Conservation (phyloP, 2,113 vertebrate species). For the Hiodon alosoides region DNA sequence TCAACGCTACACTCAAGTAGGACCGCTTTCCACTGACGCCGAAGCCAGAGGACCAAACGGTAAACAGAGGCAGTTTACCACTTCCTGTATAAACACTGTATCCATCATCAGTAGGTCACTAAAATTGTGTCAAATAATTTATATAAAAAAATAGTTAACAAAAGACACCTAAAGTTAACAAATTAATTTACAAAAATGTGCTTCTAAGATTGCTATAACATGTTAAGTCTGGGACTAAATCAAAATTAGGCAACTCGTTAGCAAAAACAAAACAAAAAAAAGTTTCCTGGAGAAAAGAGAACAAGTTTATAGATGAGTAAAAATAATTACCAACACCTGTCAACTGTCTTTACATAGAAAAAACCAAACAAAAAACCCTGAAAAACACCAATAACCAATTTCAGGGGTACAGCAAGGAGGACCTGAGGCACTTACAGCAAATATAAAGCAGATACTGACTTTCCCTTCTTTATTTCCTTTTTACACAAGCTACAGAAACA, state of each 20-base stretch:
- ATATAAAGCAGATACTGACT: neutral
- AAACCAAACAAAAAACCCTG: neutral
- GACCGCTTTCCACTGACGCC: neutral
- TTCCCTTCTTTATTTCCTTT: neutral
- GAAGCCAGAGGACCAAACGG: neutral
- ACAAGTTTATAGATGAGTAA: neutral
- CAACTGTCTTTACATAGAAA: neutral
- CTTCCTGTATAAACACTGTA: too few species aligned
- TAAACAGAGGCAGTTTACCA: too few species aligned
- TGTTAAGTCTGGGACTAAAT: neutral
- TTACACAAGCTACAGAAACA: neutral
- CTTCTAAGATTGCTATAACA: too few species aligned
- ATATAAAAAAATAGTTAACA: too few species aligned
- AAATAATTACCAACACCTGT: conserved; percentile 13
- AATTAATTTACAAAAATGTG: too few species aligned
- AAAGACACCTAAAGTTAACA: too few species aligned
- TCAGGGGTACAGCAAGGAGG: neutral
- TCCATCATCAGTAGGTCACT: too few species aligned
- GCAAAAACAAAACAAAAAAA: neutral
- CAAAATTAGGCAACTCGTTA: neutral
- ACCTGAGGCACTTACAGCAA: neutral
- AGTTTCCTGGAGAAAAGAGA: neutral
- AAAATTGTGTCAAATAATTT: too few species aligned
- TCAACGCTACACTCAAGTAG: neutral
- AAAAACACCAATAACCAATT: neutral